Evolutionary conservation across 2,888 invertebrate genomes (phyloP), one percentile per base, ranked within the genome.

Genomic region (Amphipoea oculea): DNA sequence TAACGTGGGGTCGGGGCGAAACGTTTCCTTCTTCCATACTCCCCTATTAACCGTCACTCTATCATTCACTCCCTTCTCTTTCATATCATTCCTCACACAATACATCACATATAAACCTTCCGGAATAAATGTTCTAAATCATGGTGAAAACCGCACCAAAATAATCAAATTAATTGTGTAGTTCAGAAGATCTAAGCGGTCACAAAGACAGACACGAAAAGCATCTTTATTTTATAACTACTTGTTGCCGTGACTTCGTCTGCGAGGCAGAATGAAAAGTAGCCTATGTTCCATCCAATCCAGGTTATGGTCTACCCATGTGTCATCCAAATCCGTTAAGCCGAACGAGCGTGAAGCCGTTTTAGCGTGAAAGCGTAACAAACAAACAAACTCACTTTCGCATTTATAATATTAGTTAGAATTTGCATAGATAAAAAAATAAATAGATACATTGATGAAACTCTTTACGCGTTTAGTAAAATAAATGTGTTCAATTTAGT

Each of bases 401-500:
- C 57, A 57, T 57, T 57, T 57, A 11, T 57, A n/a, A 57, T 11
- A n/a, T 11, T 57, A 57, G 9, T 23, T 57, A 57, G 9, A 48
- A 48, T 48, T 12, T 48, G 12, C 63, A 62, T 29, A 36, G 17
- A 29, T 63, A 17, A 29, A 29, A 29, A 29, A 29, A 29, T 29
- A 14, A 62, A 29, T 29, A 14, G 29, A 60, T 14, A 29, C 29
- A 63, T 65, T 65, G 20, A 11, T 36, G 20, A 65, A 40, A 40
- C 20, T 20, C 36, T 20, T 4, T 36, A 65, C 4, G 9, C 9
- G 0, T 17, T 66, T 45, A 48, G 17, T 23, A 23, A 20, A 42
- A 45, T 54, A 45, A 76, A 65, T 45, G 63, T 42, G 23, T 63
- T 40, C 17, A 12, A 57, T 66, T 42, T 65, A 76, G 57, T 57